Conservation (phyloP, 2,888 invertebrate genomes). For the Trissolcus japonicus region DNA sequence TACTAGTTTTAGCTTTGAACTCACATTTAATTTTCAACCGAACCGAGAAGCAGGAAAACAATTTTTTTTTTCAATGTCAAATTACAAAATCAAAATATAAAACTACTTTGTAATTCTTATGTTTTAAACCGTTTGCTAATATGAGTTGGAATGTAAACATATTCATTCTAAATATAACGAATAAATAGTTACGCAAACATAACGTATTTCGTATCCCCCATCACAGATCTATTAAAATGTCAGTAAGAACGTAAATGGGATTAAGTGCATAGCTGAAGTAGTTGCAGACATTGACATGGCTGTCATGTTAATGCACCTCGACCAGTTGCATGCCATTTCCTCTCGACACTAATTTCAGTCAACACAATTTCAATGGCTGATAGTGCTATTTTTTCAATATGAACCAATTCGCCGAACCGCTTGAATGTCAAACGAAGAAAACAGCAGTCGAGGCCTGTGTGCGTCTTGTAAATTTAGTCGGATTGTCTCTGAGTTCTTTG, state of each 20-base stretch:
- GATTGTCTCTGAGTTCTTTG: constrained; percentile 24
- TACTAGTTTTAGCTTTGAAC: constrained; percentile 17
- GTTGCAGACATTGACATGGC: constrained; percentile 34
- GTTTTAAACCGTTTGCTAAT: no score
- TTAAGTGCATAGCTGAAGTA: not conserved
- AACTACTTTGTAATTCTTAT: no score
- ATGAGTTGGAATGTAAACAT: no score
- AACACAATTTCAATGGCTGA: constrained; percentile 6
- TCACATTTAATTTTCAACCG: no score
- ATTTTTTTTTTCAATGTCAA: no score
- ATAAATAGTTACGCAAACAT: no score
- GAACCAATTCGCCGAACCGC: no score
- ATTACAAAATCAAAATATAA: no score
- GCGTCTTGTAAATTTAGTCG: constrained; percentile 25
- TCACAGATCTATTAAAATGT: constrained; percentile 1
- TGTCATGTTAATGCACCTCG: constrained; percentile 41
- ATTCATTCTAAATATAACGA: no score
- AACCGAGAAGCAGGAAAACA: no score
- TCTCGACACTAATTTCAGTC: constrained; percentile 14
- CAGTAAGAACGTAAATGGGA: constrained; percentile 11
- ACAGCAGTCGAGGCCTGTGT: constrained; percentile 9
- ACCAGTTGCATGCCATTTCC: constrained; percentile 35
- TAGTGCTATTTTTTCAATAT: not conserved
- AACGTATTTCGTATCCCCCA: no score
- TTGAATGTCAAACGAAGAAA: constrained; percentile 27